Conservation (phyloP, 2,797 vertebrate species). For the Tolypeutes matacus region DNA sequence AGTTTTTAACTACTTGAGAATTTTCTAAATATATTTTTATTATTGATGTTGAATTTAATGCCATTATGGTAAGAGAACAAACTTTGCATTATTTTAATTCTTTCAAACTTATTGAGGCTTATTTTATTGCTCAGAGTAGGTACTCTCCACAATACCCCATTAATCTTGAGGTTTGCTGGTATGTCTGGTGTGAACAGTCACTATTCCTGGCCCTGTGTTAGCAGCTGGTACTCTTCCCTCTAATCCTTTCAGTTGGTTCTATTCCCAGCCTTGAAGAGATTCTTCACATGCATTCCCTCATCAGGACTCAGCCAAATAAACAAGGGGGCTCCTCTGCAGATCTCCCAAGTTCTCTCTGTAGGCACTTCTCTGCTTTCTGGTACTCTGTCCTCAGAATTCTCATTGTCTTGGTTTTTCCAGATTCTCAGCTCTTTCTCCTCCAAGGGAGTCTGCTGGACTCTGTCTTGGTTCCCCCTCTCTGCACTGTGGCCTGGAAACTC, state of each 20-base stretch:
- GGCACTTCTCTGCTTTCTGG: neutral
- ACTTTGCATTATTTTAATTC: neutral
- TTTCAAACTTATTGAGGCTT: neutral
- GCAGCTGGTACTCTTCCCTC: neutral
- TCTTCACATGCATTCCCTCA: neutral
- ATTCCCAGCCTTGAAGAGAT: neutral
- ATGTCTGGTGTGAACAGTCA: neutral
- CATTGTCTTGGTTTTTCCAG: neutral
- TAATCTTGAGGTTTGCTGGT: neutral
- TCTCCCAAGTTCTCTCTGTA: neutral
- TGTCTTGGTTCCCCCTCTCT: neutral
- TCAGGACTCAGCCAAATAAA: neutral
- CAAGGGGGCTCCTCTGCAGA: neutral
- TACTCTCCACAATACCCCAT: neutral
- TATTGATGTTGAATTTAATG: constrained; percentile 24
- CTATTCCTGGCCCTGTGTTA: neutral
- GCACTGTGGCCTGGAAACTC: neutral
- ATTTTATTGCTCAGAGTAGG: neutral
- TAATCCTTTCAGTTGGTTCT: neutral
- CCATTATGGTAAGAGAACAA: neutral
- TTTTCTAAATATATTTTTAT: constrained; percentile 7
- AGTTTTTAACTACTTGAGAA: constrained; percentile 8
- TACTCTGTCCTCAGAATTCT: neutral
- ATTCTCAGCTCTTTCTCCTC: neutral
- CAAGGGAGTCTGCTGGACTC: neutral